Evolutionary conservation across 1,140 invertebrate species (phyloP), one percentile per base, ranked within the genome.

Genomic region (Aphelenchoides besseyi): DNA sequence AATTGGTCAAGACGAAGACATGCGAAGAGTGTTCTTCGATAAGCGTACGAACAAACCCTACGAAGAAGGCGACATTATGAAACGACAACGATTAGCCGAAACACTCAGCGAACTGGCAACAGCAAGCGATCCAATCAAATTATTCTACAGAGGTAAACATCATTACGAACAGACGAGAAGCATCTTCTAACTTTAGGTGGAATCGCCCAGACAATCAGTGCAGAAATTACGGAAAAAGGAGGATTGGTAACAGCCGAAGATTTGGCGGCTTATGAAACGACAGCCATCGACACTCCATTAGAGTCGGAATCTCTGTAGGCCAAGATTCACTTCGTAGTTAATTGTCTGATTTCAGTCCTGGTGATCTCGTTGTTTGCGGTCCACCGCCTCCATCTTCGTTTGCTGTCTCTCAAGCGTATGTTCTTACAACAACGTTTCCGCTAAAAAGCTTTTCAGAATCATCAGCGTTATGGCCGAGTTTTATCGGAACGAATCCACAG

Each of bases 241-340:
- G 82, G 82, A 16, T 73, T 68, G 36, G 73, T 83, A 0, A 83
- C 76, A 26, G 61, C 73, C n/a, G 73, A 79, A 16, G 82, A 83
- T 71, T 71, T 83, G 16, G 69, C 68, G 0, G 71, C 72, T 26
- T 83, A 83, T 32, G 69, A 88, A 79, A 90, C 78, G 2, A 63
- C 63, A 2, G 64, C 81, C 32, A 59, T 74, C 90, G 88, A 86
- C 87, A 62, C 87, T 89, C 78, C 78, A 18, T 54, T 79, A 3
- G 69, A 67, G 30, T 67, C 12, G 37, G 71, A 63, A 18, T 26
- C 37, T 9, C 55, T 73, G 30, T n/a, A n/a, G n/a, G n/a, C n/a
- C n/a, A n/a, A n/a, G n/a, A n/a, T n/a, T n/a, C n/a, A n/a, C n/a
- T n/a, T n/a, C n/a, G n/a, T n/a, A n/a, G n/a, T n/a, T n/a, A n/a